Percentiles rank a stretch among this genome's conserved stretches.
phyloP scores from a whole-genome alignment of 2,797 vertebrate species.

The Notolabrus celidotus region DNA sequence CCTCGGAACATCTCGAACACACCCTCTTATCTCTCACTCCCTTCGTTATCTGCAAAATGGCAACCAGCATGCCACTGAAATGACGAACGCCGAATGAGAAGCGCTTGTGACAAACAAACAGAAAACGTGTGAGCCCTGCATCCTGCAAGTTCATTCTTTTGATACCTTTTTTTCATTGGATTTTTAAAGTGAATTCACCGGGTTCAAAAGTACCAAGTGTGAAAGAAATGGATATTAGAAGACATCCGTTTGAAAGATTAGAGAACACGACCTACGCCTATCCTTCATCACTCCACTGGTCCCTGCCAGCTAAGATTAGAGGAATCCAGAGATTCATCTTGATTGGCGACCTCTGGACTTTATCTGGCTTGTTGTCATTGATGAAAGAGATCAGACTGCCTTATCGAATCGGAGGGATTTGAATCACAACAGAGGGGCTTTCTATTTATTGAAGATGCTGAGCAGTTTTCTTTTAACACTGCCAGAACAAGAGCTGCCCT shows the following conservation, averaged over 20 bases:
- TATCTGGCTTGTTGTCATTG: slow-evolving; percentile 74
- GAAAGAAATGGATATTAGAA: slow-evolving; percentile 38
- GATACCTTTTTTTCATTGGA: slow-evolving; percentile 52
- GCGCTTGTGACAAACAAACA: slow-evolving; percentile 31
- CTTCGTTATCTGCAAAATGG: slow-evolving; percentile 46
- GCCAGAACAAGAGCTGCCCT: slow-evolving; percentile 59
- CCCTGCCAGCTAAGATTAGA: slow-evolving; percentile 58
- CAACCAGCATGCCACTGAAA: slow-evolving; percentile 72
- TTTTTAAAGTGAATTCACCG: slow-evolving; percentile 42
- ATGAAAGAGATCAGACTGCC: slow-evolving; percentile 86
- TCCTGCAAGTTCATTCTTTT: slow-evolving; percentile 37
- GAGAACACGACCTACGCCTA: slow-evolving; percentile 49
- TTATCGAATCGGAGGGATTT: slow-evolving; percentile 78
- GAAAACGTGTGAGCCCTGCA: slow-evolving; percentile 25
- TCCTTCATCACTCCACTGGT: slow-evolving; percentile 22
- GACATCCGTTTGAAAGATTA: slow-evolving; percentile 37
- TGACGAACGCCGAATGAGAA: slow-evolving; percentile 35
- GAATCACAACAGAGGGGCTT: slow-evolving; percentile 66
- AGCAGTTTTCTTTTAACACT: slow-evolving; percentile 67
- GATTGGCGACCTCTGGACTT: slow-evolving; percentile 59
- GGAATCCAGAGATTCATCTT: slow-evolving; percentile 62
- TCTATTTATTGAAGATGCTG: slow-evolving; percentile 45
- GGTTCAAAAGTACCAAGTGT: slow-evolving; percentile 5
- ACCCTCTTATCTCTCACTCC: slow-evolving; percentile 73
- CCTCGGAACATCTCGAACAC: slow-evolving; percentile 71